Base-by-base conservation (phyloP, 2,797 vertebrate genomes). In the Pterois miles region DNA sequence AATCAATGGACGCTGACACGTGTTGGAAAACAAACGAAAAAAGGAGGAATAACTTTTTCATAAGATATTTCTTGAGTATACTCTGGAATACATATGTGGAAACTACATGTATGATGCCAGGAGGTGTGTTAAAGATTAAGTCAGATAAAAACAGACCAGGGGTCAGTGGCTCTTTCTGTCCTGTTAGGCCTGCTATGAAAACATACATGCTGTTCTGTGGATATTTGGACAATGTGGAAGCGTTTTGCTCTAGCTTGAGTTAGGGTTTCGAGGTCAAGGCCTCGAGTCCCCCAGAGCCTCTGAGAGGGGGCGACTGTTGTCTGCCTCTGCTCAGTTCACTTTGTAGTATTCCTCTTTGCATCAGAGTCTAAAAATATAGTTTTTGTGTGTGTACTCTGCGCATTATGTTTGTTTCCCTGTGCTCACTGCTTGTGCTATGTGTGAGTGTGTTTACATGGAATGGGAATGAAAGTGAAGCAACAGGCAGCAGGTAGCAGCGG, bases 171-270 rank as follows among this genome's bases (percentile, higher is more conserved):
- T 48, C 60, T 65, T 2, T 73, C 59, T 57, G 72, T 82, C 74
- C 59, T 57, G 74, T 76, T 60, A 23, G 60, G 36, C 50, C 68
- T 34, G 38, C 76, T 77, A 46, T 76, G 31, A 87, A 90, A 92
- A 89, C 83, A 90, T 33, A 84, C 76, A 38, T n/a, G 22, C 66
- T 72, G 22, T 68, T 81, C 43, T 75, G 76, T 81, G 78, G 48
- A 64, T 83, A 71, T 92, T 90, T 92, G 79, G 76, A 68, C 88
- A 92, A 93, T 83, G 87, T 93, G 90, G 88, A 90, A 91, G 79
- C 88, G 27, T 80, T 93, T 92, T 90, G 60, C 74, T 71, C 64
- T 23, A 54, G 25, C 31, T 9, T 2, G 72, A 82, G 76, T 78
- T 84, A 50, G 60, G 57, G 76, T 81, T 89, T 72, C 67, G 1